Base-by-base conservation (phyloP, 2,797 vertebrate species). In the Catostomus latipinnis region DNA sequence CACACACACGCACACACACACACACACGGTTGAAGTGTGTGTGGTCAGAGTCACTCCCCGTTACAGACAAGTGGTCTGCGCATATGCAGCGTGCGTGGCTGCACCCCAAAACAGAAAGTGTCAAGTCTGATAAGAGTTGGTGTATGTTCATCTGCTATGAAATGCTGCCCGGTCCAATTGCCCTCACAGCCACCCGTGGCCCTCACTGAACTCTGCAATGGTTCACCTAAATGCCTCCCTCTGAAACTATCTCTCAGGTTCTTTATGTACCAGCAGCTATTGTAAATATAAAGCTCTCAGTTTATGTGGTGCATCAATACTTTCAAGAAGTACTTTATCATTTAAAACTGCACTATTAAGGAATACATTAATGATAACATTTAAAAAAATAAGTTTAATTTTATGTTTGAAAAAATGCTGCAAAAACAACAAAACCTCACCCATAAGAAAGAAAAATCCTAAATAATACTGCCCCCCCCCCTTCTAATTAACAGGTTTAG, bases 61-160 rank as follows among this genome's bases (percentile, higher is more conserved):
- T 86, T 76, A 82, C 88, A 87, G 91, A 86, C 87, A 90, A 92
- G 90, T 91, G 88, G 90, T 83, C 85, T 78, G 86, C 89, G 86
- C 87, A 89, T 90, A 87, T 86, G 89, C 88, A 80, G 72, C 80
- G 86, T 89, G 92, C 90, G 88, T 87, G 83, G 81, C 86, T 87
- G 90, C 88, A 92, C 87, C 84, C 90, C 79, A 72, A 90, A 92
- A 86, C 91, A 91, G 90, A 92, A 90, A 86, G 89, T 93, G 91
- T 93, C 92, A 92, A 91, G 92, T 92, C 90, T 82, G 89, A 94
- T 94, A 90, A 92, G 85, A 45, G 86, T 87, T 87, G 74, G 83
- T 85, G 88, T 74, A 43, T 86, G 84, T 89, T 63, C 79, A 92
- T 88, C 85, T 81, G 81, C 86, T 89, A 84, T 89, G 91, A 92